Evolutionary conservation across 2,113 vertebrate genomes (phyloP).

Genomic region (Epinephelus moara): DNA sequence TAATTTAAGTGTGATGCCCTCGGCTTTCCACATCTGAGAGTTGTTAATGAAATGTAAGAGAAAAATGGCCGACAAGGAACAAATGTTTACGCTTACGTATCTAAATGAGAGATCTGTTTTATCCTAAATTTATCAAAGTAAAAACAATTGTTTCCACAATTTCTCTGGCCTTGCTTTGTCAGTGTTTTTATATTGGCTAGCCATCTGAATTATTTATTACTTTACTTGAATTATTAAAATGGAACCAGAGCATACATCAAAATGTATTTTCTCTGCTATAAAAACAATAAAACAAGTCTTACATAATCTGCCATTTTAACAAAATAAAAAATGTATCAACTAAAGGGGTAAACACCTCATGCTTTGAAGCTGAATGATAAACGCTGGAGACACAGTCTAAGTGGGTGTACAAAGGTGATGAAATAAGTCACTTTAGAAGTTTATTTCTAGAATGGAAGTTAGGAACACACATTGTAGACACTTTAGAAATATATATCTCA

Average conservation of each 20-base stretch:
- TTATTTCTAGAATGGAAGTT: slow-evolving; percentile 29
- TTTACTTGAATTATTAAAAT: slow-evolving; percentile 5
- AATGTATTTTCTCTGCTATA: slow-evolving; percentile 32
- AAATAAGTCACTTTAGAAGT: not conserved
- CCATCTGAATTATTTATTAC: slow-evolving; percentile 27
- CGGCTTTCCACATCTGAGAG: slow-evolving; percentile 15
- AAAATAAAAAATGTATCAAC: not conserved
- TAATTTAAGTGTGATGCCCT: slow-evolving; percentile 13
- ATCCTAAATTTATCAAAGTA: slow-evolving; percentile 16
- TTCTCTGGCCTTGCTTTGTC: not conserved
- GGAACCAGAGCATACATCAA: not conserved
- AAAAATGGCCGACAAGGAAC: not conserved
- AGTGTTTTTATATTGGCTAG: slow-evolving; percentile 1
- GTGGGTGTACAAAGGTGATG: slow-evolving; percentile 6
- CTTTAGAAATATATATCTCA: slow-evolving; percentile 29
- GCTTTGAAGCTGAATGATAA: slow-evolving; percentile 22
- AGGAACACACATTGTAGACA: slow-evolving; percentile 8
- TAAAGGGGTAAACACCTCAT: slow-evolving; percentile 11
- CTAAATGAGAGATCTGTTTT: not conserved
- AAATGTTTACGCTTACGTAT: not conserved
- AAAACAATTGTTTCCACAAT: slow-evolving; percentile 22
- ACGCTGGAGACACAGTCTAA: slow-evolving; percentile 5
- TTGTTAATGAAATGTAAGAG: slow-evolving; percentile 18
- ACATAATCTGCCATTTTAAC: not conserved
- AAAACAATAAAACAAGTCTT: slow-evolving; percentile 17